phyloP scores from a whole-genome alignment of 2,797 vertebrate genomes.

The Serranus cabrilla region DNA sequence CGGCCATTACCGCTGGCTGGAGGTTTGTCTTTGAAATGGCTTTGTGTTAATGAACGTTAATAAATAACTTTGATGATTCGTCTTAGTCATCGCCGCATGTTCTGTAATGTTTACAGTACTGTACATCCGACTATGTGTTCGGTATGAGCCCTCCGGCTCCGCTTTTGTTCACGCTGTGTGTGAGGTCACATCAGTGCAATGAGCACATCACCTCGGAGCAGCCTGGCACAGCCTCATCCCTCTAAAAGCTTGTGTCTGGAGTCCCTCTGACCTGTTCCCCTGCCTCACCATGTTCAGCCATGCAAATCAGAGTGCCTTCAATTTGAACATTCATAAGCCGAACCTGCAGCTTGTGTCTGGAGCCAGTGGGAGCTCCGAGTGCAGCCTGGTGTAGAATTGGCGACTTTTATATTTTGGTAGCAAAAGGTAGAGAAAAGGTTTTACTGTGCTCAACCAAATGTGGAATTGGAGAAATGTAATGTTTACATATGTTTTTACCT shows the following conservation, averaged over 20 bases:
- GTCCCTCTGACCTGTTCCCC: conserved; percentile 72
- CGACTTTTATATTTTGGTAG: conserved; percentile 25
- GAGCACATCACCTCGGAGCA: conserved; percentile 62
- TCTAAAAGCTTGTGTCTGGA: conserved; percentile 75
- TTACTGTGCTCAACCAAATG: neutral
- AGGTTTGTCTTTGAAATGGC: conserved; percentile 56
- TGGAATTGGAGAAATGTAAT: no score
- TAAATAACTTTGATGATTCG: conserved; percentile 59
- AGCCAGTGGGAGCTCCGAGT: conserved; percentile 45
- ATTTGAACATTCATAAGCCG: conserved; percentile 70
- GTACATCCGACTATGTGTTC: conserved; percentile 8
- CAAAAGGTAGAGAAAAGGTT: conserved; percentile 20
- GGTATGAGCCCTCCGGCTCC: conserved; percentile 39
- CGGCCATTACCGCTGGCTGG: conserved; percentile 40
- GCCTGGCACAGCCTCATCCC: conserved; percentile 62
- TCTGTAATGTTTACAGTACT: conserved; percentile 49
- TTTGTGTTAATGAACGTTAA: conserved; percentile 63
- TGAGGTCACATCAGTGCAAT: conserved; percentile 65
- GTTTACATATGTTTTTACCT: neutral
- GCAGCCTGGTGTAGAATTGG: conserved; percentile 18
- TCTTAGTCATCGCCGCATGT: neutral
- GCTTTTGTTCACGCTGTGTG: conserved; percentile 53
- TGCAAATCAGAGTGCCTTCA: conserved; percentile 78
- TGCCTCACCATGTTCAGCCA: conserved; percentile 73
- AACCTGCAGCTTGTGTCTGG: conserved; percentile 54